Percentiles rank a stretch among this genome's conserved stretches.
These are phyloP conservation scores for Chionoecetes opilio DNA, from an alignment of 1,140 invertebrate genomes.

Conservation along the genomic window DNA sequence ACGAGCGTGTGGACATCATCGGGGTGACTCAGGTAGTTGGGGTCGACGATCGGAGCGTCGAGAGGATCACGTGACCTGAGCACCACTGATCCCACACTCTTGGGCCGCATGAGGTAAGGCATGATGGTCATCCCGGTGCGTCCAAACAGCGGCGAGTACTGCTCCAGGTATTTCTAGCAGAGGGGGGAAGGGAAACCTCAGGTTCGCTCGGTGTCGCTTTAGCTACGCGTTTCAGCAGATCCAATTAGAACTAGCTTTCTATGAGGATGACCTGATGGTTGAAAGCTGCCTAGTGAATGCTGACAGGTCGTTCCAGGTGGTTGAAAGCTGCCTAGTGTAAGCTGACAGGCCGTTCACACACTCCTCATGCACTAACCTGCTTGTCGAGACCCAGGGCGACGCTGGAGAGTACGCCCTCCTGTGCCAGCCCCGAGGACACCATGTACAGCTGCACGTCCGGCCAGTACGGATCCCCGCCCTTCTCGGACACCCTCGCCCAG, in stretches of 20 bases:
- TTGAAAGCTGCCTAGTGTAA: not conserved
- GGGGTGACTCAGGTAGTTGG: conserved; percentile 68
- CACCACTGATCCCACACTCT: conserved; percentile 86
- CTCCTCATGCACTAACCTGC: conserved; percentile 25
- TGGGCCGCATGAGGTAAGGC: conserved; percentile 87
- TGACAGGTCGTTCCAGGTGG: not conserved
- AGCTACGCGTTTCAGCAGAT: no score
- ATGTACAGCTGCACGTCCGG: conserved; percentile 83
- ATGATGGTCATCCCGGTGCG: conserved; percentile 76
- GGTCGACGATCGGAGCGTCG: conserved; percentile 58
- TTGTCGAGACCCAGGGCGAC: conserved; percentile 43
- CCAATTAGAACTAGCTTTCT: no score
- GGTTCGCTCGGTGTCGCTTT: not conserved
- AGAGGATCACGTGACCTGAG: conserved; percentile 51
- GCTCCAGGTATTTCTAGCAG: conserved; percentile 63
- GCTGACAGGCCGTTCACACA: not conserved
- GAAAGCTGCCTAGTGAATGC: not conserved
- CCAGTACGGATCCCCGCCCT: conserved; percentile 82
- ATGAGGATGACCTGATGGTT: no score
- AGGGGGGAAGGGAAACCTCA: not conserved
- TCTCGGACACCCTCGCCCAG: conserved; percentile 81
- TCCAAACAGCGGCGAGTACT: conserved; percentile 56
- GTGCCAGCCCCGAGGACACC: conserved; percentile 82
- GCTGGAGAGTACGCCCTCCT: conserved; percentile 81
- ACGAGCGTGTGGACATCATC: conserved; percentile 63